Evolutionary conservation across 2,888 invertebrate genomes (phyloP), one percentile per base, ranked within the genome.

Genomic region (Perithous albicinctus): DNA sequence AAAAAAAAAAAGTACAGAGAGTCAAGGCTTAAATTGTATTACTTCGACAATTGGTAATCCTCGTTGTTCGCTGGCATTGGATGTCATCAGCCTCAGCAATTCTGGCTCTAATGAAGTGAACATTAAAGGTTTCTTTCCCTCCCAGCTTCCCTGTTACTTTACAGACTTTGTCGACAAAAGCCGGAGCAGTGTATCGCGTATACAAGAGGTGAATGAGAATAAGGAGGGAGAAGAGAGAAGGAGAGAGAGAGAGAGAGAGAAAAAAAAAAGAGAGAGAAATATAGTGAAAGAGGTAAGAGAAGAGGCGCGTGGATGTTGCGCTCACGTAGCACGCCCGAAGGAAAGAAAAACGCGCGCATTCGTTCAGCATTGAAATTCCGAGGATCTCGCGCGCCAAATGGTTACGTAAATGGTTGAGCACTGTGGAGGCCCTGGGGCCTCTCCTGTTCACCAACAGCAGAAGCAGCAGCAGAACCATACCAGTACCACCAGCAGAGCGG

Each of bases 381-480:
- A 74, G 70, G 80, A 83, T 83, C 74, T 51, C 70, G 74, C 75
- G 83, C 69, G 83, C 80, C 83, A 83, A 83, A 80, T 80, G 80
- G 73, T 83, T 80, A 80, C 80, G 83, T 83, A 80, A 83, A 83
- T 80, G 80, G 80, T 83, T 74, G 76, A 80, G 73, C 66, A 72
- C 46, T 35, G 38, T 29, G 63, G 18, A 59, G 64, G 66, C 75
- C 80, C 66, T 70, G 59, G 70, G 70, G 75, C 63, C 54, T 67
- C 73, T 67, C 59, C 67, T 72, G 54, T 76, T 63, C 75, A 56
- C 78, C 64, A 64, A 41, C 61, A 54, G n/a, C 54, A 43, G 32
- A 41, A 56, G 61, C 61, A 59, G 41, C 35, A 12, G 15, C 35
- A 35, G 35, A 6, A 41, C 2, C 12, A 29, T 5, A n/a, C n/a